Evolutionary conservation across 1,140 invertebrate species (phyloP), one percentile per base, ranked within the genome.

Genomic region (Myzus persicae): DNA sequence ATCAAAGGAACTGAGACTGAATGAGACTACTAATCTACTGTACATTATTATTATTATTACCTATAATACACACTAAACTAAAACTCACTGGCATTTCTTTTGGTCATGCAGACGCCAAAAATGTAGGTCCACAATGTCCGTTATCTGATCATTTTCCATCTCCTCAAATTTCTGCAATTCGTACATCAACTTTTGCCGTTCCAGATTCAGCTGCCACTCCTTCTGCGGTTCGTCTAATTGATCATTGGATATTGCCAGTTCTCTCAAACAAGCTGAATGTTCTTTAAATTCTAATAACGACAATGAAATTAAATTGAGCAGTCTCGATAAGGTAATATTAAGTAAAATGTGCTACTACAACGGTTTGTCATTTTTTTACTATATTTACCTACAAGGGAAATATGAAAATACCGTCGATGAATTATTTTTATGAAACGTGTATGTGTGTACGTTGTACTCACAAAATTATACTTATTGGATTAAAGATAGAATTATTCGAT

Each of bases 191-290:
- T 18, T n/a, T n/a, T 67, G 31, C 31, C 6, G 1, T n/a, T 14
- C 26, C 11, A 67, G 0, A 59, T 14, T 11, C 26, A n/a, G 0
- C 7, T n/a, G 31, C 14, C 11, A 59, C 9, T 67, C 3, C n/a
- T 67, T 18, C 11, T 5, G 5, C 31, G n/a, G 31, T n/a, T 5
- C 31, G n/a, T 67, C 31, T 9, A 31, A 3, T 4, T 59, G 26
- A n/a, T 67, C 31, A 0, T 67, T 14, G 31, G 18, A 22, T 22
- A n/a, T 0, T 14, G 1, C 1, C 9, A n/a, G 11, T n/a, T 0
- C 14, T 1, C 1, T 67, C 14, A n/a, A 1, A 67, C 59, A 67
- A n/a, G 14, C 11, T 4, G n/a, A 4, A 14, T 67, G 59, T 67
- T 67, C 11, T 67, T 0, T 11, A 5, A n/a, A 67, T 67, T 67